These are phyloP conservation scores for Euzophera pinguis DNA, from an alignment of 2,888 invertebrate genomes.

Conservation along the genomic window DNA sequence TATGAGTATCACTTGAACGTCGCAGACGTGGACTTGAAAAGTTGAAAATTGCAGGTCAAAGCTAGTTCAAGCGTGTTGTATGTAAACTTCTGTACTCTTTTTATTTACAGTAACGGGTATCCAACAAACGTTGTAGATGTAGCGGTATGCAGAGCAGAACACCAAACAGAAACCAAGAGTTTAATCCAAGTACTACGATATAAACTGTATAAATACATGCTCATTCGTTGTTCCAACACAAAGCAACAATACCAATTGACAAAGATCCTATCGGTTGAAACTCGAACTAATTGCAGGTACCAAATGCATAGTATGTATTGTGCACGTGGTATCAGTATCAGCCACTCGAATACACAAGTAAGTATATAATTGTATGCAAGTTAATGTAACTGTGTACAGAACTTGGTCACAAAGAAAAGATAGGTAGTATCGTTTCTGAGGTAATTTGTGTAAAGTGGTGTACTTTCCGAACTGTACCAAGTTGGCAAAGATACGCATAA, in stretches of 20 bases:
- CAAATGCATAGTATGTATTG: not conserved
- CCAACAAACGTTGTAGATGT: slow-evolving; percentile 37
- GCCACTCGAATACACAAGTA: not conserved
- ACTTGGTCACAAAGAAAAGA: too few species aligned
- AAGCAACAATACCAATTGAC: not conserved
- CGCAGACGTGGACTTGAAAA: too few species aligned
- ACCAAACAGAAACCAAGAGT: slow-evolving; percentile 26
- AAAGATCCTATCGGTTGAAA: not conserved
- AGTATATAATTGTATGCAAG: not conserved
- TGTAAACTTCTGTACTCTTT: not conserved
- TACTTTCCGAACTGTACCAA: too few species aligned
- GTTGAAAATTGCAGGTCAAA: too few species aligned
- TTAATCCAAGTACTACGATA: slow-evolving; percentile 18
- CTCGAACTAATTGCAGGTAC: not conserved
- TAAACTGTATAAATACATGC: not conserved
- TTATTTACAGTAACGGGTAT: not conserved
- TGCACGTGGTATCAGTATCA: not conserved
- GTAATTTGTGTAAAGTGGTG: too few species aligned
- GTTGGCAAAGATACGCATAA: not conserved
- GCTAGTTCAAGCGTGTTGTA: too few species aligned
- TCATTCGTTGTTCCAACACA: slow-evolving; percentile 1
- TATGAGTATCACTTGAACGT: too few species aligned
- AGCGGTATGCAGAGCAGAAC: slow-evolving; percentile 33
- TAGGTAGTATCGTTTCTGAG: too few species aligned
- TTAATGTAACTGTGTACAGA: too few species aligned